Base-by-base conservation (phyloP, 2,797 vertebrate species). In the Sebastes baramenuke region DNA sequence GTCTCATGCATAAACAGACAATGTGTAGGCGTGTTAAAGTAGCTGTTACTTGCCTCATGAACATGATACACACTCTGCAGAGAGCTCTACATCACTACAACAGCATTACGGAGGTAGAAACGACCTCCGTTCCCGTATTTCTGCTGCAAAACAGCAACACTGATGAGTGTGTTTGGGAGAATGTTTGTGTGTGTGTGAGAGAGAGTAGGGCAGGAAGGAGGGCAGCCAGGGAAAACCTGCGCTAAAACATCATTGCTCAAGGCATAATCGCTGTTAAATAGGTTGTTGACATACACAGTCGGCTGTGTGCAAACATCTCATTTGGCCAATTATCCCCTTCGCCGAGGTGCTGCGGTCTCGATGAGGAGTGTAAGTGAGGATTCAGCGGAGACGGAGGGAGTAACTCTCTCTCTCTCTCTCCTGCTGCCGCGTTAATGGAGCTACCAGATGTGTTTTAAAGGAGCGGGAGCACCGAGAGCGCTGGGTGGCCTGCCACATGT, bases 251-350 rank as follows among this genome's bases (percentile, higher is more conserved):
- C 81, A 78, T 85, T 81, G 79, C 87, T 89, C 69, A 85, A 82
- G 82, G 83, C 85, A 72, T 88, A 88, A 89, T 91, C 60, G 1
- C 85, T 85, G 82, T 88, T 87, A 87, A 94, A 89, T 76, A 88
- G 86, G 65, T 86, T 94, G 91, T 90, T 93, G 89, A 93, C 88
- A 93, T 76, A 81, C 86, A 88, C 75, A 75, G 82, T 81, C 27
- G 66, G 68, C 79, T 85, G 86, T 87, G 87, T 87, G 83, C 88
- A 92, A 92, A 89, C 83, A 89, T 81, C 88, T 90, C 82, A 93
- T 93, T 93, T 85, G 73, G 76, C 69, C 87, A 87, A 91, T 93
- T 85, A 92, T 89, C 79, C 67, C 67, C 81, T 80, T 87, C 13
- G 8, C 81, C 10, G 69, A 80, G 82, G 76, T 82, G 81, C 75